phyloP scores from a whole-genome alignment of 2,797 vertebrate species.

The Sebastes oblongus region DNA sequence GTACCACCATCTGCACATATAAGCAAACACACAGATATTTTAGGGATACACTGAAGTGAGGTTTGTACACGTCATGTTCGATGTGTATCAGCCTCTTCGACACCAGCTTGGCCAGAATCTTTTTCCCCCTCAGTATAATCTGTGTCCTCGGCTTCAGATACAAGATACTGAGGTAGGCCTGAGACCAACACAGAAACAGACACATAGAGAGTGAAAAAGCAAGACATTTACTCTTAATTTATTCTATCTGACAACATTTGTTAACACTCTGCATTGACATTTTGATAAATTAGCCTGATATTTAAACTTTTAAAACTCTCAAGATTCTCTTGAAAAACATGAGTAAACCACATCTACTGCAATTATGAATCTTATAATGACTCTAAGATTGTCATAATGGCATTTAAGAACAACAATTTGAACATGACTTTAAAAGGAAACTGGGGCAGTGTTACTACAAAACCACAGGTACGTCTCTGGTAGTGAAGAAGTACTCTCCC shows the following conservation, averaged over 20 bases:
- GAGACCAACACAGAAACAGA: slow-evolving; percentile 20
- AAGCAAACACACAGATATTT: neutral
- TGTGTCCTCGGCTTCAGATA: slow-evolving; percentile 88
- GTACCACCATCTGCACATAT: neutral
- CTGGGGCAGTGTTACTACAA: neutral
- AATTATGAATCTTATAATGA: neutral
- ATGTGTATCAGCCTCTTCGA: slow-evolving; percentile 81
- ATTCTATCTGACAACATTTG: neutral
- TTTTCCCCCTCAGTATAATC: slow-evolving; percentile 83
- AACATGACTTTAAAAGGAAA: neutral
- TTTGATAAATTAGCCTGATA: neutral
- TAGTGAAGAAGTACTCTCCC: neutral
- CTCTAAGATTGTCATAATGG: neutral
- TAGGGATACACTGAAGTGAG: slow-evolving; percentile 85
- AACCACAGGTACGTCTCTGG: neutral
- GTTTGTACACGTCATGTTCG: slow-evolving; percentile 86
- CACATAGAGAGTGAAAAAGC: neutral
- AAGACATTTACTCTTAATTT: neutral
- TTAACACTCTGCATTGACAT: neutral
- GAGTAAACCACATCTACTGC: neutral
- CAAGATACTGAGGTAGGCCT: slow-evolving; percentile 87
- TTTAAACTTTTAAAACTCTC: neutral
- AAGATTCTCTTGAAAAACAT: neutral
- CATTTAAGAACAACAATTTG: neutral
- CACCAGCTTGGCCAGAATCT: slow-evolving; percentile 82